These are phyloP conservation scores for Oreonectes daqikongensis DNA, from an alignment of 2,797 vertebrate genomes.

Conservation along the genomic window DNA sequence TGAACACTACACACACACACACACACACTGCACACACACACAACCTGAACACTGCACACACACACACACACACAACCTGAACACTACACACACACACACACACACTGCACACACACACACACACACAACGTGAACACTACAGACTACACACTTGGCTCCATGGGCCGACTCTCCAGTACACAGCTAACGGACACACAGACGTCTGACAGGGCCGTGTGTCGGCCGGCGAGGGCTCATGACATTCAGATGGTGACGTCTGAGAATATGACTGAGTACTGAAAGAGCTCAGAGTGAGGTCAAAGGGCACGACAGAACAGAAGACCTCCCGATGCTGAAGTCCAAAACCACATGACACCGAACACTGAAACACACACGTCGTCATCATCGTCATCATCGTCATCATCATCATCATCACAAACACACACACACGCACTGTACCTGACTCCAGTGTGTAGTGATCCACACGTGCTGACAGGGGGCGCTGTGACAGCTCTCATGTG, in stretches of 20 bases:
- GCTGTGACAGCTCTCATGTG: constrained; percentile 72
- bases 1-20: too few relatives aligned
- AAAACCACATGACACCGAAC: constrained; percentile 83
- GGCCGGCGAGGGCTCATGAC: constrained; percentile 73
- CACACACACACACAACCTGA: neutral
- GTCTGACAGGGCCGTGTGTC: constrained; percentile 76
- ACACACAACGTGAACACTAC: constrained; percentile 22
- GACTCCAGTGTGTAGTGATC: constrained; percentile 83
- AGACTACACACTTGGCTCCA: constrained; percentile 83
- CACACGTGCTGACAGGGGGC: constrained; percentile 79
- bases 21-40: neutral
- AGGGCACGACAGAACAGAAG: constrained; percentile 75
- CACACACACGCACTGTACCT: constrained; percentile 75
- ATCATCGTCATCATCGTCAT: neutral
- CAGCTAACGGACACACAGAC: constrained; percentile 74
- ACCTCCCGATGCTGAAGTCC: constrained; percentile 79
- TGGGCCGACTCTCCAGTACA: constrained; percentile 84
- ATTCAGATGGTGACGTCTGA: constrained; percentile 63
- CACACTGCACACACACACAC: constrained; percentile 76
- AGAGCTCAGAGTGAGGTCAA: constrained; percentile 49
- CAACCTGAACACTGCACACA: constrained; percentile 87
- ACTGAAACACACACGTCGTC: constrained; percentile 74
- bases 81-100: neutral
- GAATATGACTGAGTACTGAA: constrained; percentile 62
- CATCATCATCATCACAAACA: constrained; percentile 73